These are phyloP conservation scores for Adelphocoris suturalis DNA, from an alignment of 2,888 invertebrate genomes.

Conservation along the genomic window DNA sequence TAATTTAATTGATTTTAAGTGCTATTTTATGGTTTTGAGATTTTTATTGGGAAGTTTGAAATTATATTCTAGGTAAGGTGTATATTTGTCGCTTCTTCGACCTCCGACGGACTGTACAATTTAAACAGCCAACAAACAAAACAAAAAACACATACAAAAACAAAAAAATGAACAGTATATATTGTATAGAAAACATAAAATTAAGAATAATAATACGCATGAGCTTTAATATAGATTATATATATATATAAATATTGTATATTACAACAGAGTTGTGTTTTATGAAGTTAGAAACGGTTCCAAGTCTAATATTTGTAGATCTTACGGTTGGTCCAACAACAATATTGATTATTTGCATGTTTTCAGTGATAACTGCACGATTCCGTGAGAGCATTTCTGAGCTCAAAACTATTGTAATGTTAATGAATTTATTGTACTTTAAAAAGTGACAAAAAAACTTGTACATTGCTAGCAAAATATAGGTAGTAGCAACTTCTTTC, in stretches of 20 bases:
- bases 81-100: conserved; percentile 52
- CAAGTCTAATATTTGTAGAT: conserved; percentile 67
- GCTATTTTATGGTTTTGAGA: background rate
- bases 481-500: conserved; percentile 69
- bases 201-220: conserved; percentile 75
- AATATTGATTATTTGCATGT: conserved; percentile 64
- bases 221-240: conserved; percentile 75
- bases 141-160: background rate
- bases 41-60: background rate
- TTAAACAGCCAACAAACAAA: conserved; percentile 60
- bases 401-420: conserved; percentile 71
- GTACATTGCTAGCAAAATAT: conserved; percentile 69
- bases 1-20: no score
- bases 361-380: conserved; percentile 70
- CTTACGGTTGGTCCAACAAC: conserved; percentile 70
- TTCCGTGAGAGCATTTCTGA: conserved; percentile 71
- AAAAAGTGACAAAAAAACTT: conserved; percentile 61
- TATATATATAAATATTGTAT: conserved; percentile 73
- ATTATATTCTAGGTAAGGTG: conserved; percentile 8
- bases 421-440: conserved; percentile 73
- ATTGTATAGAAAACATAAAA: conserved; percentile 40
- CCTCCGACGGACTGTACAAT: conserved; percentile 53
- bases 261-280: conserved; percentile 71
- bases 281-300: conserved; percentile 70
- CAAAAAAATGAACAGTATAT: conserved; percentile 48